These are phyloP conservation scores for Phyto melanocephala DNA, from an alignment of 2,888 invertebrate species.

Conservation along the genomic window DNA sequence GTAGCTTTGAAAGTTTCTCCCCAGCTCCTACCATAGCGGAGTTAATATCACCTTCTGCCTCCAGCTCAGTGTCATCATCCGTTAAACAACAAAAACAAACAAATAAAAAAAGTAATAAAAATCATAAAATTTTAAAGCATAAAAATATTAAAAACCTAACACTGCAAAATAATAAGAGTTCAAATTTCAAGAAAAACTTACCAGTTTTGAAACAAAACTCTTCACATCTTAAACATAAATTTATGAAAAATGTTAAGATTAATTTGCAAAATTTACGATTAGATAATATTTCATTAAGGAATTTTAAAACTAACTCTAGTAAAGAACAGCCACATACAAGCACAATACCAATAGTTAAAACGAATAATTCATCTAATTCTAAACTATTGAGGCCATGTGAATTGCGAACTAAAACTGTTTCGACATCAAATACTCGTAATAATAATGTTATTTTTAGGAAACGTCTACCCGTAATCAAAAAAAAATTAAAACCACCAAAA, in stretches of 20 bases:
- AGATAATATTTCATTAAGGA: slow-evolving; percentile 66
- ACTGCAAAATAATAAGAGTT: slow-evolving; percentile 14
- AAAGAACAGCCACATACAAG: slow-evolving; percentile 25
- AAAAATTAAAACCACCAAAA: background rate
- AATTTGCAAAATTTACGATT: slow-evolving; percentile 36
- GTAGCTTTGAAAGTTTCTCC: slow-evolving; percentile 50
- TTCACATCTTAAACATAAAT: slow-evolving; percentile 17
- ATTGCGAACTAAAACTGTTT: background rate
- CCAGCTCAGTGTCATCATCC: too few species aligned
- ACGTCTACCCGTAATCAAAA: slow-evolving; percentile 36
- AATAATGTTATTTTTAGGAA: slow-evolving; percentile 49
- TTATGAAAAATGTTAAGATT: slow-evolving; percentile 35
- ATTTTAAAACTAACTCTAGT: slow-evolving; percentile 48
- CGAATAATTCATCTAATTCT: background rate
- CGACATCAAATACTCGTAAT: background rate
- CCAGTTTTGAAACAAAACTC: slow-evolving; percentile 45
- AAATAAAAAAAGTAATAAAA: slow-evolving; percentile 19
- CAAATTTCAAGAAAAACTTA: slow-evolving; percentile 37
- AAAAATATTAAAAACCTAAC: background rate
- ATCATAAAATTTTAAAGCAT: background rate
- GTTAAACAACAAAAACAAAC: background rate
- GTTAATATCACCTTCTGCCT: too few species aligned
- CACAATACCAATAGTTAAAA: background rate
- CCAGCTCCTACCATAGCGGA: too few species aligned
- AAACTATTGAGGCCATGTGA: slow-evolving; percentile 9